Evolutionary conservation across 1,140 invertebrate genomes (phyloP).

Genomic region (Charaxes varanes): DNA sequence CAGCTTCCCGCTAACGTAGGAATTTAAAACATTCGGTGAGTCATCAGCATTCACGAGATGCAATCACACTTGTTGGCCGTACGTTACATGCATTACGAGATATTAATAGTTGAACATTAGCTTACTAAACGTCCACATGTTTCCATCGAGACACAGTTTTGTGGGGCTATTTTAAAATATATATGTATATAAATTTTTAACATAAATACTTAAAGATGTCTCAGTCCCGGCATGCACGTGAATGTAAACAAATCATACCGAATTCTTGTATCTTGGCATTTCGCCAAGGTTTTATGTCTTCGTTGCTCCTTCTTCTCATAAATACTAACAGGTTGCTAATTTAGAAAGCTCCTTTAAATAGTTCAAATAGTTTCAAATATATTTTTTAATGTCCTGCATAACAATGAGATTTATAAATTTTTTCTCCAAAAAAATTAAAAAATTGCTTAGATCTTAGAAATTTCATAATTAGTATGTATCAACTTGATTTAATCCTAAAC

Average conservation of each 20-base stretch:
- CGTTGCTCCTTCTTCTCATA: slow-evolving; percentile 4
- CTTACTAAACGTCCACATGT: background rate
- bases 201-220: too few species aligned
- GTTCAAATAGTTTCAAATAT: too few species aligned
- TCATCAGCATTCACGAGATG: slow-evolving; percentile 39
- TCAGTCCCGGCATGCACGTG: background rate
- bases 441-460: too few species aligned
- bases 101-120: background rate
- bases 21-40: slow-evolving; percentile 72
- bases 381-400: slow-evolving; percentile 6
- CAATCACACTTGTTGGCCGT: slow-evolving; percentile 6
- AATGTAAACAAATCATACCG: slow-evolving; percentile 17
- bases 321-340: slow-evolving; percentile 18
- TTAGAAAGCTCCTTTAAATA: too few species aligned
- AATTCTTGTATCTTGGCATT: slow-evolving; percentile 13
- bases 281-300: slow-evolving; percentile 11
- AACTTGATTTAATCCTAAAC: too few species aligned
- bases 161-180: slow-evolving; percentile 7
- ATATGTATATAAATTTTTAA: too few species aligned
- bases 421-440: too few species aligned
- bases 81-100: slow-evolving; percentile 2
- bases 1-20: slow-evolving; percentile 62
- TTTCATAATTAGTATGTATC: too few species aligned
- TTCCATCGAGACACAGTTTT: slow-evolving; percentile 1
- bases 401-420: too few species aligned